Evolutionary conservation across 2,113 vertebrate genomes (phyloP).

Genomic region (Cebus imitator): DNA sequence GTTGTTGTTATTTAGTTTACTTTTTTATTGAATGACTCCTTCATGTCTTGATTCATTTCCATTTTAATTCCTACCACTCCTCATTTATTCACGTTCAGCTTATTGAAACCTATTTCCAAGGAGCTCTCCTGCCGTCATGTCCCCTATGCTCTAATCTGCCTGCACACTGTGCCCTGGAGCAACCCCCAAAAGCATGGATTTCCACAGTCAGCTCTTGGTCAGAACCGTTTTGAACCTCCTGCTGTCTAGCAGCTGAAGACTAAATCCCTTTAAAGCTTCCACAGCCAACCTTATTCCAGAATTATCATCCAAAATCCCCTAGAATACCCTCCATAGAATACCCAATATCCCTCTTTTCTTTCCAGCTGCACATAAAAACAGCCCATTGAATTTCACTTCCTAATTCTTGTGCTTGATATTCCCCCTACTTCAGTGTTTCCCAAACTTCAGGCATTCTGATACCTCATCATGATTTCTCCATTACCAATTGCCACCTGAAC

Average conservation of each 20-base stretch:
- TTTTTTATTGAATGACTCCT: not conserved
- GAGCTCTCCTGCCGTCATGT: not conserved
- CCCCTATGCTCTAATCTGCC: not conserved
- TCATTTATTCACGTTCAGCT: not conserved
- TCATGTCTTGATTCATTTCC: not conserved
- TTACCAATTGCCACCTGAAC: not conserved
- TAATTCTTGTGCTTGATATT: not conserved
- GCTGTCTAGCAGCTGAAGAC: not conserved
- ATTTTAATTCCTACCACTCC: not conserved
- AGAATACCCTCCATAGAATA: not conserved
- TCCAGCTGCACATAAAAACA: not conserved
- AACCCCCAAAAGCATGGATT: not conserved
- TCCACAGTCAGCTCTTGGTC: not conserved
- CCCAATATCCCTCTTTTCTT: not conserved
- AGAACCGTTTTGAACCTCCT: not conserved
- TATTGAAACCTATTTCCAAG: not conserved
- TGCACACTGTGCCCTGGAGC: not conserved
- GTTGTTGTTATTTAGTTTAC: not conserved
- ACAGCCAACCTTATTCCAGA: not conserved
- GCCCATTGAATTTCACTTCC: not conserved
- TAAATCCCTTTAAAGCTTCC: not conserved
- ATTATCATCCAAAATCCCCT: not conserved
- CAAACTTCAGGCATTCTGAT: not conserved
- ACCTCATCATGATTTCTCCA: not conserved
- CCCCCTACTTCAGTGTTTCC: not conserved